phyloP scores from a whole-genome alignment of 2,113 vertebrate genomes.

The Tetrax tetrax region DNA sequence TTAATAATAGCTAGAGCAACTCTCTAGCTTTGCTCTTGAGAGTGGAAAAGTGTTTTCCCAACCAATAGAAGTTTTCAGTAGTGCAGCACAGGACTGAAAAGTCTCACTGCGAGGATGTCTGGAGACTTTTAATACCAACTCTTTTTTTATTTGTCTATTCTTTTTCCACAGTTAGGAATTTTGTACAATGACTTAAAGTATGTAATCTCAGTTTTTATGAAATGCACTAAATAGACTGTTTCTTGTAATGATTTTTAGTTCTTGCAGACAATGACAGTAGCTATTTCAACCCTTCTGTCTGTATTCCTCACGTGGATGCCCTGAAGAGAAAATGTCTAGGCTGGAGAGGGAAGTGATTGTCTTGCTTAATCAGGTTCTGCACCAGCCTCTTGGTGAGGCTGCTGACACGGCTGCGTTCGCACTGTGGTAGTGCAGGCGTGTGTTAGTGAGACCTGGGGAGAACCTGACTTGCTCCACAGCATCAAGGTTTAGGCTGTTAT shows the following conservation, averaged over 20 bases:
- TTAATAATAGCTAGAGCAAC: neutral
- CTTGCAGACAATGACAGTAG: neutral
- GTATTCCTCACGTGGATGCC: neutral
- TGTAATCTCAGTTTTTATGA: neutral
- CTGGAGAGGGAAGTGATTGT: neutral
- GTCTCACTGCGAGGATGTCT: neutral
- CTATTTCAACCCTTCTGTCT: neutral
- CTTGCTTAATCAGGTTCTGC: too few species aligned
- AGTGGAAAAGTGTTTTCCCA: neutral
- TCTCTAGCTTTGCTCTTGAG: neutral
- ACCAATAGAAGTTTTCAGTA: neutral
- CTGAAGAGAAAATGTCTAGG: neutral
- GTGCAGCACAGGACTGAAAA: neutral
- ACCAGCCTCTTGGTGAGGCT: neutral
- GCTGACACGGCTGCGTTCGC: neutral
- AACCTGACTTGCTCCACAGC: neutral
- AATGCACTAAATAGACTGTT: neutral
- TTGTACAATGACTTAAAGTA: neutral
- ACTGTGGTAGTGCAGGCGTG: rapidly evolving
- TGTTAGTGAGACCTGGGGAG: neutral
- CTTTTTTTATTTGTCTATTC: neutral
- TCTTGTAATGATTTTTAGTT: neutral
- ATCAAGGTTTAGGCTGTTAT: neutral
- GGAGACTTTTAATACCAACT: neutral
- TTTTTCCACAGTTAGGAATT: neutral